These are phyloP conservation scores for Orthosia gracilis DNA, from an alignment of 2,888 invertebrate genomes.

Conservation along the genomic window DNA sequence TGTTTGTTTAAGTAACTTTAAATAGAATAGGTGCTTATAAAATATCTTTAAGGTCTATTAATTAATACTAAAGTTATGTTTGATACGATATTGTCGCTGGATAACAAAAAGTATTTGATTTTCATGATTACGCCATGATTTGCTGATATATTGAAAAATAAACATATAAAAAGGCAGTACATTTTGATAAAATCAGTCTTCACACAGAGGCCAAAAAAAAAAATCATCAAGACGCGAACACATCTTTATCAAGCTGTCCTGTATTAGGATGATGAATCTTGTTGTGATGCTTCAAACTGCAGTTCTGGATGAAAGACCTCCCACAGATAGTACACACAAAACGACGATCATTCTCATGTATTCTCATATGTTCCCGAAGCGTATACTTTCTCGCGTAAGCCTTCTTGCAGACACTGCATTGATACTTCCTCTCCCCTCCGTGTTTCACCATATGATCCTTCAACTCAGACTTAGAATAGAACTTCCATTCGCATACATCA, in stretches of 20 bases:
- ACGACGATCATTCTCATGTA: slow-evolving; percentile 84
- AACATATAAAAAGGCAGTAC: not conserved
- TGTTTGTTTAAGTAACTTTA: not conserved
- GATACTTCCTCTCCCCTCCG: slow-evolving; percentile 87
- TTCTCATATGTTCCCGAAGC: slow-evolving; percentile 85
- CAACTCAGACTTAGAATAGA: slow-evolving; percentile 89
- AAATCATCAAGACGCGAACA: slow-evolving; percentile 44
- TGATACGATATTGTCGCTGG: not conserved
- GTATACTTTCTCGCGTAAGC: slow-evolving; percentile 87
- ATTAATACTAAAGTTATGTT: not conserved
- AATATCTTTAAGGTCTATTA: not conserved
- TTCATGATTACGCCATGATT: too few species aligned
- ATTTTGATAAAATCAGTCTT: slow-evolving; percentile 29
- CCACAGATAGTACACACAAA: slow-evolving; percentile 83
- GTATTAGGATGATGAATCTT: slow-evolving; percentile 82
- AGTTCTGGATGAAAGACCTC: slow-evolving; percentile 83
- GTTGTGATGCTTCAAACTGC: slow-evolving; percentile 84
- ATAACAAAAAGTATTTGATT: not conserved
- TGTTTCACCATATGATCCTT: slow-evolving; percentile 90
- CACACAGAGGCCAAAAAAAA: not conserved
- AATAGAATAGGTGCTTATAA: not conserved
- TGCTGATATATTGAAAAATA: too few species aligned
- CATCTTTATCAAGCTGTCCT: slow-evolving; percentile 46
- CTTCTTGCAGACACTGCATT: slow-evolving; percentile 89
- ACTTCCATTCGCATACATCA: slow-evolving; percentile 89